Base-by-base conservation (phyloP, 2,888 invertebrate species). In the Pseudolycoriella hygida region DNA sequence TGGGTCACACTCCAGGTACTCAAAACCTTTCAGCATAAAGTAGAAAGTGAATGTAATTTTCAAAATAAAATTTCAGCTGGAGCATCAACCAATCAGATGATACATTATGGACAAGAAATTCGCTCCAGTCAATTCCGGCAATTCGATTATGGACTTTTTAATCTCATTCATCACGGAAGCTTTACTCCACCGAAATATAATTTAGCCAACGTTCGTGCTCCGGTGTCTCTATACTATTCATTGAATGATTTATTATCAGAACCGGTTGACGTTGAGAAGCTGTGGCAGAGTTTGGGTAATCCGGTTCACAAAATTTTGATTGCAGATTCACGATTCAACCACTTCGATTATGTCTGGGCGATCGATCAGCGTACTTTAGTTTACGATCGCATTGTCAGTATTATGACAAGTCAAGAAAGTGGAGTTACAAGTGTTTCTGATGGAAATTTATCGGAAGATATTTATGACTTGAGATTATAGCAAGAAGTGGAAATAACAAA, bases 81-180 rank as follows among this genome's bases (percentile, higher is more conserved):
- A 3, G 68, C 76, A 1, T 71, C 84, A 1, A 71, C 74, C 1
- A 72, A 73, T 53, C 82, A 84, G 58, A 59, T 85, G 8, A 64
- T 75, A 3, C 87, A 88, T 60, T 86, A 73, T 56, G 76, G 68
- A 0, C 86, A 87, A 62, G 67, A 74, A 18, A 69, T 76, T 17
- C 55, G 59, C 10, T 69, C 68, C 1, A 66, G 66, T 1, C 53
- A 58, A 2, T 75, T 76, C 57, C 64, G 72, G 12, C 70, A 74
- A 49, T 77, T 70, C 53, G 74, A 77, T 56, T 66, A 69, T 48
- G 77, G 76, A 11, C 50, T 64, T 5, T 57, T 58, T 38, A 81
- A 81, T 57, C 57, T 68, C 30, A 57, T 60, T 52, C 60, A 54
- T 5, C 81, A 81, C 53, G 69, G 74, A 2, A 60, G 60, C 17